phyloP scores from a whole-genome alignment of 2,113 vertebrate species.

The Gallinago jamesoni region DNA sequence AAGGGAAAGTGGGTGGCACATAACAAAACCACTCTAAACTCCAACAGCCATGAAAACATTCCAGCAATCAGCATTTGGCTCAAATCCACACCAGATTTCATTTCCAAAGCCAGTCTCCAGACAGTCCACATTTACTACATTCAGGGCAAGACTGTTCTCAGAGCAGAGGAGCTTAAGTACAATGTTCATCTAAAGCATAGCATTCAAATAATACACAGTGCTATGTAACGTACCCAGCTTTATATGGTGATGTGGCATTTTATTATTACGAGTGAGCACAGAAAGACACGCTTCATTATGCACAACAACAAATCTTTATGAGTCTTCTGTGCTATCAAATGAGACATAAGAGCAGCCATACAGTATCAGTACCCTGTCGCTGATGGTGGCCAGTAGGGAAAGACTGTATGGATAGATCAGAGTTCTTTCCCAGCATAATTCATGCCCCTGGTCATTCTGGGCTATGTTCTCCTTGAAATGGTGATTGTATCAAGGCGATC shows the following conservation, averaged over 20 bases:
- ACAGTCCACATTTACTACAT: neutral
- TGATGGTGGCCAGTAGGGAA: neutral
- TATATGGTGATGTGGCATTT: neutral
- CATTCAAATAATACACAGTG: no score
- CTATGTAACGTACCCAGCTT: neutral
- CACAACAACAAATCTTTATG: neutral
- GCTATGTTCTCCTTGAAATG: neutral
- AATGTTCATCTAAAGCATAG: neutral
- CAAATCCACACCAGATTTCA: neutral
- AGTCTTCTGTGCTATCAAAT: neutral
- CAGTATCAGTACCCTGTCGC: neutral
- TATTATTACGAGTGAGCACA: neutral
- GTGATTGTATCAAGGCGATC: neutral
- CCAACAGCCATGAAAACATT: fast-evolving
- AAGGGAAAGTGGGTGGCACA: neutral
- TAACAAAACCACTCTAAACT: neutral
- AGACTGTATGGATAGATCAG: neutral
- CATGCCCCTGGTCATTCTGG: neutral
- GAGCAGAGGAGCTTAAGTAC: neutral
- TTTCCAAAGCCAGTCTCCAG: neutral
- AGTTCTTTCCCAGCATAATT: neutral
- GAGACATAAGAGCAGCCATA: neutral
- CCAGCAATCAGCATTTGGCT: neutral
- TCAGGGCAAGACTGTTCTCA: neutral
- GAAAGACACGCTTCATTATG: neutral